Evolutionary conservation across 2,888 invertebrate genomes (phyloP).

Genomic region (Pterostichus niger): DNA sequence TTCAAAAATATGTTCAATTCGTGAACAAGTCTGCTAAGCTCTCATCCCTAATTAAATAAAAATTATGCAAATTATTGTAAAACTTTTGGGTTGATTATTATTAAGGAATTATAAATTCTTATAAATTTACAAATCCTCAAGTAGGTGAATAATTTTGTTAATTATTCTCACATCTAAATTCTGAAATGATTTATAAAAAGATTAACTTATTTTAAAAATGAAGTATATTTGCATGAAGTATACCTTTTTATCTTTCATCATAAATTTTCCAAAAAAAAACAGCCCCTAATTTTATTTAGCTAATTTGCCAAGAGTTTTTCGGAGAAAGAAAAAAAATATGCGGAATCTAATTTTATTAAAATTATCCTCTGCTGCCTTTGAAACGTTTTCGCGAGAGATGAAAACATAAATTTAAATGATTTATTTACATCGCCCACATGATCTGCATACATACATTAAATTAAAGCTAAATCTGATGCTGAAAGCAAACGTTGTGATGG

Average conservation of each 20-base stretch:
- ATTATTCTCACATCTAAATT: background rate
- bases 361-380: slow-evolving; percentile 5
- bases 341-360: slow-evolving; percentile 44
- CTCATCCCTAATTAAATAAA: background rate
- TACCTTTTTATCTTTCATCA: slow-evolving; percentile 33
- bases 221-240: background rate
- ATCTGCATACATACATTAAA: slow-evolving; percentile 40
- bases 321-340: background rate
- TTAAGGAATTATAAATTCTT: background rate
- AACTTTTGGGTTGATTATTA: no score
- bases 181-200: background rate
- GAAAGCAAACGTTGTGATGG: background rate
- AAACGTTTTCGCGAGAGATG: slow-evolving; percentile 18
- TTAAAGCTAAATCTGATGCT: slow-evolving; percentile 21
- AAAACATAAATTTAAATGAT: slow-evolving; percentile 49
- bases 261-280: slow-evolving; percentile 26
- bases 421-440: slow-evolving; percentile 23
- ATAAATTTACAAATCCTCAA: background rate
- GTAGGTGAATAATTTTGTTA: background rate
- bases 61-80: background rate
- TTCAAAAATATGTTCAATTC: no score
- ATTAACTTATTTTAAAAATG: slow-evolving; percentile 17
- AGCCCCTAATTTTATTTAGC: slow-evolving; percentile 23
- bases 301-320: slow-evolving; percentile 31
- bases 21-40: background rate